Evolutionary conservation across 92 coral and sea anemone species (phyloP).

Genomic region (Metridium senile): DNA sequence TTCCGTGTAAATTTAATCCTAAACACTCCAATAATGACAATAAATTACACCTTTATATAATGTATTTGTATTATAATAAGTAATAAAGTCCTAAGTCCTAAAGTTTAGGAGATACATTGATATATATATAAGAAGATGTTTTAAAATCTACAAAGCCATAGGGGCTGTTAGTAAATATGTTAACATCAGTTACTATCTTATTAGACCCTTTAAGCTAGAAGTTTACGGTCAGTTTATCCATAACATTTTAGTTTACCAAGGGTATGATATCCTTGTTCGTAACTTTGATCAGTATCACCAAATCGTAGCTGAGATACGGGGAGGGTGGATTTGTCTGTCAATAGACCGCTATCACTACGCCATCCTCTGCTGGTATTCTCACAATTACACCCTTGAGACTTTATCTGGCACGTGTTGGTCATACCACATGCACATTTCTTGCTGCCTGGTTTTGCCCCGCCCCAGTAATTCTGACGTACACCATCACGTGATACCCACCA

Average conservation of each 20-base stretch:
- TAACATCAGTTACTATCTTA: no score
- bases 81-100: no score
- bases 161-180: no score
- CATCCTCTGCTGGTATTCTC: slow-evolving; percentile 26
- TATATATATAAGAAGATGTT: no score
- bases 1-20: no score
- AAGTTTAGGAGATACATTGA: no score
- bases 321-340: slow-evolving; percentile 60
- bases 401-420: slow-evolving; percentile 56
- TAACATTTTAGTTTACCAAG: slow-evolving; percentile 76
- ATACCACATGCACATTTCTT: slow-evolving; percentile 74
- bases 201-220: no score
- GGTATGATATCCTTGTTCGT: slow-evolving; percentile 68
- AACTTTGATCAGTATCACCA: slow-evolving; percentile 41
- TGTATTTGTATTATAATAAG: no score
- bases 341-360: slow-evolving; percentile 66
- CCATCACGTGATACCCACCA: slow-evolving; percentile 88
- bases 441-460: slow-evolving; percentile 64
- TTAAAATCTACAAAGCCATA: no score
- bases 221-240: slow-evolving; percentile 50
- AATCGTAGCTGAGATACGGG: slow-evolving; percentile 63
- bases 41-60: no score
- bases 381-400: slow-evolving; percentile 54
- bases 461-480: slow-evolving; percentile 66
- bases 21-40: no score